Evolutionary conservation across 2,113 vertebrate genomes (phyloP).

Genomic region (Trochalopteron elliotii): DNA sequence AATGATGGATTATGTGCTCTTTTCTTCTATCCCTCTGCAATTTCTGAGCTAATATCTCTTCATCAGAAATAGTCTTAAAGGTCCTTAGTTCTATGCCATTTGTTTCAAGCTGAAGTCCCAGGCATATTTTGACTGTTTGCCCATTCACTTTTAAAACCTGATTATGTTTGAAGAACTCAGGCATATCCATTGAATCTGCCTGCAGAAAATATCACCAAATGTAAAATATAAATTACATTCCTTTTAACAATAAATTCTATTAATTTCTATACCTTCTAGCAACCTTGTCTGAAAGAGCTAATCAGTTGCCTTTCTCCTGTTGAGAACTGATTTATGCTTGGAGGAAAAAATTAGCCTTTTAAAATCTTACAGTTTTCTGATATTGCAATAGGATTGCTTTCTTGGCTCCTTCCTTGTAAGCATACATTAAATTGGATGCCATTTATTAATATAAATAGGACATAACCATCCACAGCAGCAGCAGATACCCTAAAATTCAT

Average conservation of each 20-base stretch:
- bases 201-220: neutral
- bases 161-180: neutral
- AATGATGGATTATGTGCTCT: neutral
- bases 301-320: neutral
- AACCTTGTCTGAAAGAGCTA: neutral
- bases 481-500: neutral
- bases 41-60: neutral
- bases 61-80: neutral
- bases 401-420: neutral
- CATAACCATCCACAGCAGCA: neutral
- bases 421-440: neutral
- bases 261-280: neutral
- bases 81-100: neutral
- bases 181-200: neutral
- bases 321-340: neutral
- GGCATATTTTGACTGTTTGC: neutral
- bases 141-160: neutral
- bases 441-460: neutral
- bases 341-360: neutral
- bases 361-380: neutral
- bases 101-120: neutral
- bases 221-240: neutral
- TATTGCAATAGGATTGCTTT: neutral
- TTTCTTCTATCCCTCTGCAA: neutral
- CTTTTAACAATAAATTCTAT: neutral